Base-by-base conservation (phyloP, 2,888 invertebrate genomes). In the Rhingia campestris region DNA sequence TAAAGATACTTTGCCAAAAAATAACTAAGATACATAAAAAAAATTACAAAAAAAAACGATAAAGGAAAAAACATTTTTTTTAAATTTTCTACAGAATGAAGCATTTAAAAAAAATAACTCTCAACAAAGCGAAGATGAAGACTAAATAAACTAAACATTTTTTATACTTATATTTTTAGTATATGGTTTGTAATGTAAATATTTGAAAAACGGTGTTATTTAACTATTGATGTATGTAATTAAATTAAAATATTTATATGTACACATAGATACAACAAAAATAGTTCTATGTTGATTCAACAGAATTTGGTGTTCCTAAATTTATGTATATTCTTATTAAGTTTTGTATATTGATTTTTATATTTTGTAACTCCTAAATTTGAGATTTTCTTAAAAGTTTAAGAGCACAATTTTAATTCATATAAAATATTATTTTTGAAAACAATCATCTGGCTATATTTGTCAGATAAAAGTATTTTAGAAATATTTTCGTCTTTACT, bases 91-190 rank as follows among this genome's bases (percentile, higher is more conserved):
- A 84, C 84, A 79, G 80, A 84, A 74, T 75, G 80, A 70, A 84
- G 84, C 79, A 84, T 80, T 84, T 80, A 80, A 49, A 22, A 22
- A 22, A 22, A 22, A 2, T 2, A 22, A 75, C 54, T 66, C 66
- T 79, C 74, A 80, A 80, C 84, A 80, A 81, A 75, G 84, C 73
- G 79, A 79, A 66, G 81, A 82, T 79, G 82, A 82, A 82, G 82
- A 82, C 82, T 82, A 64, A 22, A 22, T 22, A 22, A 81, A 82
- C 79, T 72, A 79, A 82, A 79, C 73, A 82, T 73, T 22, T 82
- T 81, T 82, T 82, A 74, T 79, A 79, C 73, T 79, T 82, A 61
- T 41, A 61, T 56, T 43, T 74, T 75, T 75, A 75, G 67, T 67
- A 53, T 73, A 73, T 77, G 64, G 70, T 64, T 66, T 35, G 64